A percentile compares a stretch with the other conserved stretches of the same genome.
phyloP scores from a whole-genome alignment of 2,113 vertebrate species.

The Microcebus griseorufus region DNA sequence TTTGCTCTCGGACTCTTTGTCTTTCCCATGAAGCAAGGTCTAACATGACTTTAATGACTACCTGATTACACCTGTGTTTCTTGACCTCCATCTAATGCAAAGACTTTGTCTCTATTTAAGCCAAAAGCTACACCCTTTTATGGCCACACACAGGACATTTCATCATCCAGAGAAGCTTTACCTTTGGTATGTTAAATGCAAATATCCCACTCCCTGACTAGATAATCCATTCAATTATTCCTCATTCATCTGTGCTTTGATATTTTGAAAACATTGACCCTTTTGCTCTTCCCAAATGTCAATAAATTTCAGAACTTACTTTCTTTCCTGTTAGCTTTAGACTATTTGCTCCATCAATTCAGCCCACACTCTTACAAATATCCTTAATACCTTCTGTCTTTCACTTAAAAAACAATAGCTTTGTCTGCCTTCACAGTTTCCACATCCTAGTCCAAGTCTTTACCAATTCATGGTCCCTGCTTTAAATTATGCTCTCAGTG shows the following conservation, averaged over 20 bases:
- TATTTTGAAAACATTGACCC: not conserved
- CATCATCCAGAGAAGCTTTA: not conserved
- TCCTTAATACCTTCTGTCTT: not conserved
- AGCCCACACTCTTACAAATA: not conserved
- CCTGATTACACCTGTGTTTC: not conserved
- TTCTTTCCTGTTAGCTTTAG: not conserved
- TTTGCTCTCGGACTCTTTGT: not conserved
- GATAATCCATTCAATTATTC: not conserved
- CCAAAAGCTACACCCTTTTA: not conserved
- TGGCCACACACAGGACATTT: not conserved
- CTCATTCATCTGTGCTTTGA: too few species aligned
- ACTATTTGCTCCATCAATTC: not conserved
- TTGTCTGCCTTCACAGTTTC: not conserved
- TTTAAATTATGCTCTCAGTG: not conserved
- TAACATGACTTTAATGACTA: not conserved
- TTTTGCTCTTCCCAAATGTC: not conserved
- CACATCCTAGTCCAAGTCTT: not conserved
- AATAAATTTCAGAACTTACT: not conserved
- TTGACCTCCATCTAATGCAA: not conserved
- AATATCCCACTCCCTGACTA: not conserved
- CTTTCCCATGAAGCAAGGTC: not conserved
- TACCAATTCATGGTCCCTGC: not conserved
- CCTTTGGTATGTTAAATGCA: not conserved
- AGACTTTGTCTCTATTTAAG: not conserved
- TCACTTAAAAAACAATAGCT: not conserved